Evolutionary conservation across 1,140 invertebrate genomes (phyloP).

Genomic region (Lucilia sericata): DNA sequence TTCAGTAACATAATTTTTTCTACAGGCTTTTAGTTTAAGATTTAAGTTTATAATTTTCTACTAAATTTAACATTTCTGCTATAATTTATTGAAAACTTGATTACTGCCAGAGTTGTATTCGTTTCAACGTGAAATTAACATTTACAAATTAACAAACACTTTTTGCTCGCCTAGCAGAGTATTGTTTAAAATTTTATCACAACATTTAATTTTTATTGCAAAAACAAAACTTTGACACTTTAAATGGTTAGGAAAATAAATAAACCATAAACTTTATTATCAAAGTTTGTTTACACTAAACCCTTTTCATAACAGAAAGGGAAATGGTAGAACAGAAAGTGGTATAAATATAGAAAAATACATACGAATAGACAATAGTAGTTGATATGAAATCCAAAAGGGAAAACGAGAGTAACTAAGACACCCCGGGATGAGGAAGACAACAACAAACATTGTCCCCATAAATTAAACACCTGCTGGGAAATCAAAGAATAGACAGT

Average conservation of each 20-base stretch:
- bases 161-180: too few species aligned
- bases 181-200: too few species aligned
- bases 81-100: too few species aligned
- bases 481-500: not conserved
- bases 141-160: too few species aligned
- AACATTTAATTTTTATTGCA: not conserved
- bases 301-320: not conserved
- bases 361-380: too few species aligned
- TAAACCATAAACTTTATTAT: conserved; percentile 1
- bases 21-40: too few species aligned
- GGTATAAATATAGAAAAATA: not conserved
- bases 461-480: conserved; percentile 22
- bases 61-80: too few species aligned
- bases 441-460: not conserved
- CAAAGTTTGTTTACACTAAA: not conserved
- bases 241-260: not conserved
- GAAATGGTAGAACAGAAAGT: not conserved
- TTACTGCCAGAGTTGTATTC: too few species aligned
- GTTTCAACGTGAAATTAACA: too few species aligned
- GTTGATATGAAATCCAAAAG: too few species aligned
- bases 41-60: too few species aligned
- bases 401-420: not conserved
- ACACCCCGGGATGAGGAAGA: not conserved
- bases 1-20: too few species aligned
- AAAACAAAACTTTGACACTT: conserved; percentile 9